phyloP scores from a whole-genome alignment of 2,113 vertebrate genomes.

The Paramisgurnus dabryanus region DNA sequence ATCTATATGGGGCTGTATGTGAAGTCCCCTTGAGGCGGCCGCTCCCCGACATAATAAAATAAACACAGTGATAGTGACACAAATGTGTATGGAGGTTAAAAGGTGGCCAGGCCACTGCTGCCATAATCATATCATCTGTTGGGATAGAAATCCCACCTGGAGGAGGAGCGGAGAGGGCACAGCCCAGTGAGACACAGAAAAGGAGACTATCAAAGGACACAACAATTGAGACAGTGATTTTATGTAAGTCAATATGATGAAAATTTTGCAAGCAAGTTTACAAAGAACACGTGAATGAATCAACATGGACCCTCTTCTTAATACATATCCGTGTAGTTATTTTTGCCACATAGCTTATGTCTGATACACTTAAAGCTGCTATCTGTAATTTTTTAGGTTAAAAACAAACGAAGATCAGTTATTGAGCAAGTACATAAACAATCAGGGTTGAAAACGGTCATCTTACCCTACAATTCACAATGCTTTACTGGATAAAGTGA shows the following conservation, averaged over 20 bases:
- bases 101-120: slow-evolving; percentile 52
- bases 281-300: too few relatives aligned
- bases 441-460: too few relatives aligned
- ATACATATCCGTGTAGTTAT: too few relatives aligned
- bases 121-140: slow-evolving; percentile 56
- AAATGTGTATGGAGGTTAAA: slow-evolving; percentile 58
- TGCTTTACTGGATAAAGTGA: too few relatives aligned
- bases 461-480: too few relatives aligned
- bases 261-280: background rate
- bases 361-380: too few relatives aligned
- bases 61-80: slow-evolving; percentile 51
- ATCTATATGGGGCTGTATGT: slow-evolving; percentile 30
- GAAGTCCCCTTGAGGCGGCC: slow-evolving; percentile 48
- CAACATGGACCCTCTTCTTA: too few relatives aligned
- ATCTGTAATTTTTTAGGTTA: too few relatives aligned
- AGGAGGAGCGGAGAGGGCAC: slow-evolving; percentile 47
- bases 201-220: slow-evolving; percentile 40
- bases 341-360: too few relatives aligned
- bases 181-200: slow-evolving; percentile 18
- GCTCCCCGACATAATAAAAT: slow-evolving; percentile 52
- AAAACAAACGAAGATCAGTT: too few relatives aligned
- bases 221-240: background rate
- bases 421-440: too few relatives aligned
- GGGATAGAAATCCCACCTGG: slow-evolving; percentile 48
- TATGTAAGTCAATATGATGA: slow-evolving; percentile 27